These are phyloP conservation scores for Baronia brevicornis DNA, from an alignment of 2,888 invertebrate species.

Conservation along the genomic window DNA sequence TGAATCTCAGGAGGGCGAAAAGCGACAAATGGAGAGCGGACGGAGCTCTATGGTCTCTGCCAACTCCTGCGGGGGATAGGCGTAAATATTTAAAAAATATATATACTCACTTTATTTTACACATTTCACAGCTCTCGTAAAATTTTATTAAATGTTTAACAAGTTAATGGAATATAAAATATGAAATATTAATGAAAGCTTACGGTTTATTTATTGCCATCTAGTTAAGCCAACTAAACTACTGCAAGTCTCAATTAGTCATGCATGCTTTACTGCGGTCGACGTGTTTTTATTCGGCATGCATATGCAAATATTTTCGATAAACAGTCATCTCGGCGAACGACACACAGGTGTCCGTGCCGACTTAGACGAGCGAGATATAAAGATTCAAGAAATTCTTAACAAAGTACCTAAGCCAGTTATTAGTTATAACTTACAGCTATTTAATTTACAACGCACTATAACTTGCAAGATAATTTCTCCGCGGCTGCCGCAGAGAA, in stretches of 20 bases:
- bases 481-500: slow-evolving; percentile 10
- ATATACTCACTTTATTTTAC: no score
- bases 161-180: neutral
- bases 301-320: slow-evolving; percentile 51
- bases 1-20: no score
- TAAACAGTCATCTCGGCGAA: slow-evolving; percentile 34
- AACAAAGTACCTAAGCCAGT: slow-evolving; percentile 10
- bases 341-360: slow-evolving; percentile 35
- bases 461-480: slow-evolving; percentile 16
- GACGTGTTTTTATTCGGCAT: slow-evolving; percentile 42
- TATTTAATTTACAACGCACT: slow-evolving; percentile 16
- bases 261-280: slow-evolving; percentile 45
- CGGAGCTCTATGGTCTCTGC: no score
- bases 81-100: no score
- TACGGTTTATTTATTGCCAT: slow-evolving; percentile 9
- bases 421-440: slow-evolving; percentile 15
- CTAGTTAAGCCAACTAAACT: slow-evolving; percentile 25
- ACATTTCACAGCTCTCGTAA: no score
- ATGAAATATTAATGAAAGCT: neutral
- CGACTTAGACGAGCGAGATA: slow-evolving; percentile 20
- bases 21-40: no score
- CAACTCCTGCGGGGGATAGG: no score
- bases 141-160: neutral
- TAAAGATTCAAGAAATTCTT: slow-evolving; percentile 19
- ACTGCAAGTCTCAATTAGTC: slow-evolving; percentile 39